phyloP scores from a whole-genome alignment of 2,888 invertebrate species.

The Aelia acuminata region DNA sequence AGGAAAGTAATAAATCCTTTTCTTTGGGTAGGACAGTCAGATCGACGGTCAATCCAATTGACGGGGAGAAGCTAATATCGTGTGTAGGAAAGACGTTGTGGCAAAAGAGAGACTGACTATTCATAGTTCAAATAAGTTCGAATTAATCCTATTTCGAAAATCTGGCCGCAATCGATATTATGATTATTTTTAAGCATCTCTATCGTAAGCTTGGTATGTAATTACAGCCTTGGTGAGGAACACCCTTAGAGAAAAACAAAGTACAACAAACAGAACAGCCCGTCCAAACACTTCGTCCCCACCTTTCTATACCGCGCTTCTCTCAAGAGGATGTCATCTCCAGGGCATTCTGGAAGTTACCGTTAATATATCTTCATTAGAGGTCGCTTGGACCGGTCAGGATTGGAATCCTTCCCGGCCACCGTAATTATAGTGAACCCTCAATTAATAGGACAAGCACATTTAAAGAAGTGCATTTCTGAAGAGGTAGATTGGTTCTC shows the following conservation, averaged over 20 bases:
- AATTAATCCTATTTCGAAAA: too few species aligned
- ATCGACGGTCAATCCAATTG: too few species aligned
- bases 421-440: not conserved
- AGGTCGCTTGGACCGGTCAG: not conserved
- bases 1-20: too few species aligned
- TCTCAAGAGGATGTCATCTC: not conserved
- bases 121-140: too few species aligned
- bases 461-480: not conserved
- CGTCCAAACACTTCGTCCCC: not conserved
- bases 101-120: too few species aligned
- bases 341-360: not conserved
- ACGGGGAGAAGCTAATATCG: too few species aligned
- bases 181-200: too few species aligned
- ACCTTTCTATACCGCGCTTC: not conserved
- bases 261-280: not conserved
- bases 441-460: not conserved
- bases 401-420: not conserved
- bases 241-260: not conserved
- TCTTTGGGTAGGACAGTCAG: too few species aligned
- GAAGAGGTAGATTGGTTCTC: not conserved
- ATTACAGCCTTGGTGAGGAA: not conserved
- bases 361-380: not conserved
- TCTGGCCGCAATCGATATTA: too few species aligned
- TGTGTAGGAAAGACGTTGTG: too few species aligned
- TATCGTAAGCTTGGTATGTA: not conserved